These are phyloP conservation scores for Drosophila merina DNA, from an alignment of 2,888 invertebrate genomes.

Conservation along the genomic window DNA sequence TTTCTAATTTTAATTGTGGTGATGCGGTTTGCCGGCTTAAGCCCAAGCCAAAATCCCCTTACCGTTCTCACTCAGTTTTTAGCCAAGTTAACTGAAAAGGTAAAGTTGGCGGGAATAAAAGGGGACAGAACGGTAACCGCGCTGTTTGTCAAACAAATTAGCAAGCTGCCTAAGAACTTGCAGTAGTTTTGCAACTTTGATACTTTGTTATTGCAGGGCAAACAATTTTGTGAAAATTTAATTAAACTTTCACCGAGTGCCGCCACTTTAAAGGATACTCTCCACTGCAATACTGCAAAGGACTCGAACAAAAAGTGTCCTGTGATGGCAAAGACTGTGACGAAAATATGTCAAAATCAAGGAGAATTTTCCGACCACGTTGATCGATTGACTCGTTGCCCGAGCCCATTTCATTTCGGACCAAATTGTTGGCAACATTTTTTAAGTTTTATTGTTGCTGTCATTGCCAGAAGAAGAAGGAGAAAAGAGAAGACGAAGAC, in stretches of 20 bases:
- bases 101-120: constrained; percentile 3
- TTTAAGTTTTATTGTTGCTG: constrained; percentile 74
- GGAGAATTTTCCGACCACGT: constrained; percentile 40
- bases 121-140: constrained; percentile 44
- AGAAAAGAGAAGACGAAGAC: background rate
- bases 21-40: constrained; percentile 45
- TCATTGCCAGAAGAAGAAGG: constrained; percentile 62
- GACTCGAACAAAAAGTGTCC: background rate
- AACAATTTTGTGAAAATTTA: constrained; percentile 66
- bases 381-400: constrained; percentile 73
- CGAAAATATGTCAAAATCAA: constrained; percentile 55
- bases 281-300: background rate
- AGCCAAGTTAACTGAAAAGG: constrained; percentile 27
- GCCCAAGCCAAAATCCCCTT: constrained; percentile 21
- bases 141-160: constrained; percentile 70
- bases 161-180: constrained; percentile 67
- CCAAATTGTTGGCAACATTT: constrained; percentile 68
- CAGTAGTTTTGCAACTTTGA: constrained; percentile 54
- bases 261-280: constrained; percentile 43
- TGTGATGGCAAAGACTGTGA: constrained; percentile 26
- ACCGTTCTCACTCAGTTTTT: constrained; percentile 11
- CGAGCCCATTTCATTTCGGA: constrained; percentile 66
- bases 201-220: constrained; percentile 55
- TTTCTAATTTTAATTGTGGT: constrained; percentile 55
- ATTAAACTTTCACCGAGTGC: constrained; percentile 57